A percentile compares a stretch with the other conserved stretches of the same genome.
Conservation (phyloP, 2,888 invertebrate genomes). For the Meloe dianella region DNA sequence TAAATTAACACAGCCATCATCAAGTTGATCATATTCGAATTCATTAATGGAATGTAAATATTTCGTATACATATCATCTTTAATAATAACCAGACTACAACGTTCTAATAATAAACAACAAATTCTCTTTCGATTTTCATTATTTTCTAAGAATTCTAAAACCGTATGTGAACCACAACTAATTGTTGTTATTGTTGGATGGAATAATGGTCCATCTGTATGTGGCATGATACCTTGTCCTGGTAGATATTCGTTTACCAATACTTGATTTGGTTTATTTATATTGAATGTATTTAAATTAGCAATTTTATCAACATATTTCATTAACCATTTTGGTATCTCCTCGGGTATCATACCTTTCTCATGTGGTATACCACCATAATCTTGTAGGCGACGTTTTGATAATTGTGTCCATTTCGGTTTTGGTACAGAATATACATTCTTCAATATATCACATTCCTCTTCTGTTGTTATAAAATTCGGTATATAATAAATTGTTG, state of each 20-base stretch:
- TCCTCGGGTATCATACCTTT: slow-evolving; percentile 93
- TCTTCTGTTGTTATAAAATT: slow-evolving; percentile 82
- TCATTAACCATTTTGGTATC: slow-evolving; percentile 84
- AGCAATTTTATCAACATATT: slow-evolving; percentile 73
- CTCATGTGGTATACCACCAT: slow-evolving; percentile 93
- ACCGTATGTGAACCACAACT: slow-evolving; percentile 89
- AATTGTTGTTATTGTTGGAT: slow-evolving; percentile 91
- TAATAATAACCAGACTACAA: slow-evolving; percentile 85
- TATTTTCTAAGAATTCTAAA: slow-evolving; percentile 78
- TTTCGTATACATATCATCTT: slow-evolving; percentile 80
- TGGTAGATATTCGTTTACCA: slow-evolving; percentile 92
- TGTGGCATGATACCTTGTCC: slow-evolving; percentile 98
- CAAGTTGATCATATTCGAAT: slow-evolving; percentile 68
- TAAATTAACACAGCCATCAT: slow-evolving; percentile 69
- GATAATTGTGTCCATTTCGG: slow-evolving; percentile 96
- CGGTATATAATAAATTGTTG: slow-evolving; percentile 80
- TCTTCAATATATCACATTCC: slow-evolving; percentile 72
- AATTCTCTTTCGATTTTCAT: slow-evolving; percentile 58
- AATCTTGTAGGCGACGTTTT: slow-evolving; percentile 93
- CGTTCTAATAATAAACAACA: slow-evolving; percentile 84
- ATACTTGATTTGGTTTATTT: slow-evolving; percentile 86
- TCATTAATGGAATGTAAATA: slow-evolving; percentile 90
- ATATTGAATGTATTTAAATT: slow-evolving; percentile 72
- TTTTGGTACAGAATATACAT: slow-evolving; percentile 80
- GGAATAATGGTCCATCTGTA: slow-evolving; percentile 92